Evolutionary conservation across 37 sponge, comb jelly and placozoan genomes (phyloP), one percentile per base, ranked within the genome.

Genomic region (Agelas oroides): DNA sequence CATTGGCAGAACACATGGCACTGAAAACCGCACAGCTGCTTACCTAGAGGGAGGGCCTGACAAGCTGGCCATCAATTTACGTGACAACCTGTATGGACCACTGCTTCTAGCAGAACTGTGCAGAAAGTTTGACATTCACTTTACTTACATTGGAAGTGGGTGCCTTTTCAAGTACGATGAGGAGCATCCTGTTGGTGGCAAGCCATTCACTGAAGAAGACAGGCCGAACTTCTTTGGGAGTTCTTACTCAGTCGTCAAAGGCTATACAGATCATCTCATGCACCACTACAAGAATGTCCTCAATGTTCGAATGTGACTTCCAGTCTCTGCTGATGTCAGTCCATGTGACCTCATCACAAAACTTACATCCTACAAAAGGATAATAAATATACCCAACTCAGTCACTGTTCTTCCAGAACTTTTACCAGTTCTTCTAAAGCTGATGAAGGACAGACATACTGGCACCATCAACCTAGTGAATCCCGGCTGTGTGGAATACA

Each of bases 1-100:
- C 17, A 71, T 71, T 24, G 73, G 73, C 11, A 71, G 73, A 71
- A 71, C 73, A 35, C 73, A 71, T 34, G 73, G 73, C 34, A 35
- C 73, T 18, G 73, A 40, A 19, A 21, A 24, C 38, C n/a, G 39
- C 39, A 71, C 73, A 36, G 37, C 34, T 38, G 35, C 34, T 16
- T 71, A 38, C n/a, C 40, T 71, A 31, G 73, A 71, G 16, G 39
- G 38, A 71, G 57, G 57, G 14, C 73, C 73, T 38, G 73, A 38
- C n/a, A 33, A 71, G 34, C 37, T 71, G 8, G 21, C 11, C 39
- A 19, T 37, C 73, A 71, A 71, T 31, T n/a, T 71, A 15, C 32
- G 73, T 19, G 73, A 71, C 39, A 71, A 71, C 39, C 73, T 71
- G 12, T 71, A 36, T 40, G 73, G 73, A 34, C 73, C 73, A 14